A percentile compares a stretch with the other conserved stretches of the same genome.
Evolutionary conservation across 2,113 vertebrate genomes (phyloP).

Genomic region (Delphinus delphis): DNA sequence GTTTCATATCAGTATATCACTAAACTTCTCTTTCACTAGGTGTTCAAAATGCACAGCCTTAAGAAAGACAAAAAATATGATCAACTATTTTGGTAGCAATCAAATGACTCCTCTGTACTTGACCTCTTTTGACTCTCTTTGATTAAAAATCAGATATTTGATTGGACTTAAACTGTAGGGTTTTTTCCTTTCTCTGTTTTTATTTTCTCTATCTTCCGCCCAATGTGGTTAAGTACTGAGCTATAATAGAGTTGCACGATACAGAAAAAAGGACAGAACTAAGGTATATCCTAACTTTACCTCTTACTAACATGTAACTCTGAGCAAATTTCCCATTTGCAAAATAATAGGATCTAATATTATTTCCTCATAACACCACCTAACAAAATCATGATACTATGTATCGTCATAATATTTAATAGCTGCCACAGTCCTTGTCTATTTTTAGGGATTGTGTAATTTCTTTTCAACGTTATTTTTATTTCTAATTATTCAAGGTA

Average conservation of each 20-base stretch:
- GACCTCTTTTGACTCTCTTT: not conserved
- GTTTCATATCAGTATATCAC: not conserved
- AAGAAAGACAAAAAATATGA: not conserved
- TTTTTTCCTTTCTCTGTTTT: not conserved
- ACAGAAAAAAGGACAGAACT: not conserved
- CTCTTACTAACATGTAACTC: not conserved
- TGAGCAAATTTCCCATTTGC: not conserved
- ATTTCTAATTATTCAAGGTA: not conserved
- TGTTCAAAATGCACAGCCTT: not conserved
- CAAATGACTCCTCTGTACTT: not conserved
- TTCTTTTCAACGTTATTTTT: slow-evolving; percentile 2
- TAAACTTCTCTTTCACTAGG: not conserved
- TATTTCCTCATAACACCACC: not conserved
- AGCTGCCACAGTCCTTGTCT: not conserved
- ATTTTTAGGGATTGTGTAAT: not conserved
- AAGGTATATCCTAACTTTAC: not conserved
- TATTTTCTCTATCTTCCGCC: not conserved
- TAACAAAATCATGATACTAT: not conserved
- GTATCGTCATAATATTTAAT: not conserved
- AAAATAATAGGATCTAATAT: not conserved
- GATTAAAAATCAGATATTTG: slow-evolving; percentile 1
- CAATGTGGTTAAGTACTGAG: not conserved
- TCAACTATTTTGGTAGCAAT: not conserved
- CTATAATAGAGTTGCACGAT: not conserved
- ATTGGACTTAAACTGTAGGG: not conserved